Evolutionary conservation across 2,888 invertebrate genomes (phyloP).

Genomic region (Eupeodes luniger): DNA sequence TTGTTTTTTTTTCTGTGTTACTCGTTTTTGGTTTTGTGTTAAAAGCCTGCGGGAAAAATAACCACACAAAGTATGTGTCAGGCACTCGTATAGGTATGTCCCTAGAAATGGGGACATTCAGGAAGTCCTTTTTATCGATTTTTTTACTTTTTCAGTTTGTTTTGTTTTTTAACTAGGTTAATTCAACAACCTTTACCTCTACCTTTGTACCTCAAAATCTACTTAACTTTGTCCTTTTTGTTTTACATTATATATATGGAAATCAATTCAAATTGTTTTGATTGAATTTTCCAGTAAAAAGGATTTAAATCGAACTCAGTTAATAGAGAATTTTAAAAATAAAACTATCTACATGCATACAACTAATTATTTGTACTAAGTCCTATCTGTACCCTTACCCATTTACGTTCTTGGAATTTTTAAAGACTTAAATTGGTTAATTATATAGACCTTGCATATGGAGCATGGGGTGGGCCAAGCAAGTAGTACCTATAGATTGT

Average conservation of each 20-base stretch:
- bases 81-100: too few species aligned
- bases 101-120: slow-evolving; percentile 9
- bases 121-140: slow-evolving; percentile 35
- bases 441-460: not conserved
- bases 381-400: too few species aligned
- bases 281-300: slow-evolving; percentile 10
- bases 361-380: not conserved
- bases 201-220: not conserved
- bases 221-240: not conserved
- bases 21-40: not conserved
- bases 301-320: not conserved
- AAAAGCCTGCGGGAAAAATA: slow-evolving; percentile 28
- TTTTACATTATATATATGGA: not conserved
- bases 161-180: slow-evolving; percentile 7
- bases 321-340: not conserved
- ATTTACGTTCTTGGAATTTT: slow-evolving; percentile 24
- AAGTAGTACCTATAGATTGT: not conserved
- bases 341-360: not conserved
- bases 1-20: slow-evolving; percentile 13
- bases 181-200: not conserved
- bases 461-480: too few species aligned
- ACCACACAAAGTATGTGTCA: not conserved
- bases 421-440: slow-evolving; percentile 34
- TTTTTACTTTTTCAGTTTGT: slow-evolving; percentile 4
- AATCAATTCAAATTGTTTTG: slow-evolving; percentile 11